A percentile compares a stretch with the other conserved stretches of the same genome.
phyloP scores from a whole-genome alignment of 1,140 invertebrate genomes.

The Drosophila fuyamai region DNA sequence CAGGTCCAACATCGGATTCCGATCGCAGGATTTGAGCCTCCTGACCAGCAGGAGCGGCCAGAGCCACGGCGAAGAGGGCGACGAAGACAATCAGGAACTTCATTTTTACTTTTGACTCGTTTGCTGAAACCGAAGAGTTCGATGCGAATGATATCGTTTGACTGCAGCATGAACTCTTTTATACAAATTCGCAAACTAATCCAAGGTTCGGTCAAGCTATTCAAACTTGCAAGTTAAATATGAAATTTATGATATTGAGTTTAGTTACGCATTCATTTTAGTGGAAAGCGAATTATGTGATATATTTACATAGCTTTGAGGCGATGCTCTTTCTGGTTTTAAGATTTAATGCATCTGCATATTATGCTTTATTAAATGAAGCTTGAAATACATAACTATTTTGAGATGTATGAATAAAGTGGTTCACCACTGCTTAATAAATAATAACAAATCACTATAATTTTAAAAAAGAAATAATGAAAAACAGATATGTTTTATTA shows the following conservation, averaged over 20 bases:
- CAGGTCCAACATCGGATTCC: slow-evolving; percentile 32
- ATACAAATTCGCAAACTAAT: neutral
- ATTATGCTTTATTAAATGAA: slow-evolving; percentile 16
- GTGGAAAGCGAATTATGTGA: no score
- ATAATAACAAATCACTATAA: no score
- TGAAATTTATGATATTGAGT: neutral
- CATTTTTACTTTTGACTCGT: slow-evolving; percentile 45
- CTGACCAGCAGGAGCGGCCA: slow-evolving; percentile 13
- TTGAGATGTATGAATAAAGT: neutral
- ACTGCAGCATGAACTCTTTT: slow-evolving; percentile 10
- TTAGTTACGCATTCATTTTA: neutral
- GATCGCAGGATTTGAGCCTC: neutral
- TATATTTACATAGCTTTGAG: neutral
- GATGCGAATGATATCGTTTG: slow-evolving; percentile 22
- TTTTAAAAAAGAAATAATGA: no score
- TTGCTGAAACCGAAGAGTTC: slow-evolving; percentile 25
- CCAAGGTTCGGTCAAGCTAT: no score
- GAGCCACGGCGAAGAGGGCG: slow-evolving; percentile 66
- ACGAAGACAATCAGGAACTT: slow-evolving; percentile 71
- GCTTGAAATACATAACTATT: neutral
- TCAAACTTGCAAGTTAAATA: neutral
- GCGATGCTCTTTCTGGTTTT: neutral
- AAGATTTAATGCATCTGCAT: neutral
- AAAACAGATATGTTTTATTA: no score
- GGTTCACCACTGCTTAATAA: neutral